Conservation (phyloP, 1,140 invertebrate genomes). For the Planococcus citri region DNA sequence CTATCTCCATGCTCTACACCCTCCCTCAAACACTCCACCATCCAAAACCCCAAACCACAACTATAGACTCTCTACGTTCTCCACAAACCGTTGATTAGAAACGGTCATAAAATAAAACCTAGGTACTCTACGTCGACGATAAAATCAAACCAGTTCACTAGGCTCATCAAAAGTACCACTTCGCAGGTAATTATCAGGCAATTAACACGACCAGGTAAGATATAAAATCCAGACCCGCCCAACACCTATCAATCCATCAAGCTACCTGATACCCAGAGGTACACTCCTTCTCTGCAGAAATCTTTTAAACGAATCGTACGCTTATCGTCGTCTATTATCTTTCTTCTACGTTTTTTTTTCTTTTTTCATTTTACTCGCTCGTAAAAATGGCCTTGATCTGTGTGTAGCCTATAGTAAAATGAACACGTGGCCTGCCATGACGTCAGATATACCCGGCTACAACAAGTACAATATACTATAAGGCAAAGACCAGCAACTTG, state of each 20-base stretch:
- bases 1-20: too few relatives aligned
- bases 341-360: too few relatives aligned
- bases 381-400: conserved; percentile 20
- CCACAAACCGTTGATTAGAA: too few relatives aligned
- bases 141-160: too few relatives aligned
- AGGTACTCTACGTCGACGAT: too few relatives aligned
- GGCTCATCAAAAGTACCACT: neutral
- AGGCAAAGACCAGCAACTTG: neutral
- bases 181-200: neutral
- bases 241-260: neutral
- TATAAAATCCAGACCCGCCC: too few relatives aligned
- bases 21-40: too few relatives aligned
- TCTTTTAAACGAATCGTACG: neutral
- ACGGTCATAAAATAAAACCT: too few relatives aligned
- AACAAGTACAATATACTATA: neutral
- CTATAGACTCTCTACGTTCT: too few relatives aligned
- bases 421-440: conserved; percentile 12
- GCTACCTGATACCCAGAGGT: too few relatives aligned
- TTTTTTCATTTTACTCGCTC: conserved; percentile 17
- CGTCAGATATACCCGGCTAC: conserved; percentile 8
- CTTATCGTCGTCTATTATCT: conserved; percentile 11
- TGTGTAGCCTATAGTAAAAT: conserved; percentile 15
- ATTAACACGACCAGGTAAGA: neutral
- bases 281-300: neutral
- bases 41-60: too few relatives aligned